A percentile compares a stretch with the other conserved stretches of the same genome.
phyloP scores from a whole-genome alignment of 92 coral and sea anemone genomes.

The Palythoa grandiflora region DNA sequence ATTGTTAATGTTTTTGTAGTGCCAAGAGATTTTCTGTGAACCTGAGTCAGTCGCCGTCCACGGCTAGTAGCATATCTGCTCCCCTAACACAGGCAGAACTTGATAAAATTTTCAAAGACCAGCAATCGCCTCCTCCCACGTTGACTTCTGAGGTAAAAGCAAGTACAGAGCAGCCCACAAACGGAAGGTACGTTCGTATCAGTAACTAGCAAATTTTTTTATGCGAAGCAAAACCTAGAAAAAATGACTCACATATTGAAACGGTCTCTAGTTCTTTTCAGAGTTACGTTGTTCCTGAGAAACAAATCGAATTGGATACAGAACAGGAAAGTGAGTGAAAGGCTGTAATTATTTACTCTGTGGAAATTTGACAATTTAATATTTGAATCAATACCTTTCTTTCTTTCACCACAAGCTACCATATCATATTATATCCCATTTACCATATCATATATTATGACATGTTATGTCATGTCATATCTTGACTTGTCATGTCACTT shows the following conservation, averaged over 20 bases:
- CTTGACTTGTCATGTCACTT: no score
- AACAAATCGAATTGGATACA: neutral
- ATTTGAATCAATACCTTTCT: no score
- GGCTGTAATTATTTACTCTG: neutral
- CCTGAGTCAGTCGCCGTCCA: neutral
- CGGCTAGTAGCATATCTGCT: conserved; percentile 36
- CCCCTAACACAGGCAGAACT: conserved; percentile 49
- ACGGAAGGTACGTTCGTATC: neutral
- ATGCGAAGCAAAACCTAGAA: neutral
- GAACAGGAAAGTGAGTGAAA: conserved; percentile 26
- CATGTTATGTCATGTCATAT: no score
- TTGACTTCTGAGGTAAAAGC: neutral
- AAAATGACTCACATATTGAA: neutral
- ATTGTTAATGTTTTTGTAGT: neutral
- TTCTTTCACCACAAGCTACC: no score
- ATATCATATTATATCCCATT: no score
- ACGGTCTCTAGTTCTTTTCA: conserved; percentile 27
- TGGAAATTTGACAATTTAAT: neutral
- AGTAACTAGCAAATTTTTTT: neutral
- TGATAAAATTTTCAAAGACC: conserved; percentile 40
- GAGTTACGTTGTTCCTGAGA: conserved; percentile 33
- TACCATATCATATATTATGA: no score
- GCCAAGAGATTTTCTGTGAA: conserved; percentile 36
- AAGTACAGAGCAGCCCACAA: conserved; percentile 3
- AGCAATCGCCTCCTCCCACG: conserved; percentile 19